Percentiles rank a stretch among this genome's conserved stretches.
These are phyloP conservation scores for Penaeus vannamei DNA, from an alignment of 1,140 invertebrate species.

Conservation along the genomic window DNA sequence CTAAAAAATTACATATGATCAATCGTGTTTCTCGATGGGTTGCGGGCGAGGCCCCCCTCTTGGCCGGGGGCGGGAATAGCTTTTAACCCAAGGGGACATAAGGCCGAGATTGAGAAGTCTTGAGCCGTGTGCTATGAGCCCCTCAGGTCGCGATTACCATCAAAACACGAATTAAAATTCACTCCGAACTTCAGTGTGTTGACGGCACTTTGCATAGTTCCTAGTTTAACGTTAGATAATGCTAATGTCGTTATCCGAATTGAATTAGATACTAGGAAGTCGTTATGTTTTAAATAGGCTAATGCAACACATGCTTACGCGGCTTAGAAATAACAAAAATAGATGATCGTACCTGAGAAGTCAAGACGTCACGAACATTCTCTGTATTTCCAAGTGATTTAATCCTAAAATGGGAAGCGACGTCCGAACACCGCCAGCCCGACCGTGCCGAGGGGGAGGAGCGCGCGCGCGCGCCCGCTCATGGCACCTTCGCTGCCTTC, in stretches of 20 bases:
- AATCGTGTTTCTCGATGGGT: slow-evolving; percentile 56
- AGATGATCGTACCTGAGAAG: slow-evolving; percentile 9
- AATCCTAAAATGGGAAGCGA: slow-evolving; percentile 60
- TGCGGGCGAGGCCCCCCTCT: background rate
- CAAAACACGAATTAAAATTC: slow-evolving; percentile 66
- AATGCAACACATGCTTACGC: background rate
- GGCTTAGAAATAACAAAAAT: background rate
- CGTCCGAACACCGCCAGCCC: slow-evolving; percentile 43
- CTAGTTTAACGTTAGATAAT: slow-evolving; percentile 63
- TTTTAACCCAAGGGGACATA: background rate
- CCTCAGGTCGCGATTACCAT: slow-evolving; percentile 53
- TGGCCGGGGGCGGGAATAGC: background rate
- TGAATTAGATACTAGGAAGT: slow-evolving; percentile 53
- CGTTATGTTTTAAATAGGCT: slow-evolving; percentile 41
- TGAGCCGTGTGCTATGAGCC: slow-evolving; percentile 25
- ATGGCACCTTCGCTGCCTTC: too few species aligned
- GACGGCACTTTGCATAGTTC: slow-evolving; percentile 64
- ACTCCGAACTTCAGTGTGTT: slow-evolving; percentile 63
- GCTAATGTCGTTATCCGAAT: slow-evolving; percentile 56
- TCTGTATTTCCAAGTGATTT: slow-evolving; percentile 61
- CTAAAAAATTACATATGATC: slow-evolving; percentile 65
- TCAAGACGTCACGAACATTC: slow-evolving; percentile 51
- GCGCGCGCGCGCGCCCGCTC: too few species aligned
- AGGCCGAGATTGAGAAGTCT: slow-evolving; percentile 29
- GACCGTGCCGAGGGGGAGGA: background rate